A percentile compares a stretch with the other conserved stretches of the same genome.
Conservation (phyloP, 2,888 invertebrate genomes). For the Diplolepis rosae region DNA sequence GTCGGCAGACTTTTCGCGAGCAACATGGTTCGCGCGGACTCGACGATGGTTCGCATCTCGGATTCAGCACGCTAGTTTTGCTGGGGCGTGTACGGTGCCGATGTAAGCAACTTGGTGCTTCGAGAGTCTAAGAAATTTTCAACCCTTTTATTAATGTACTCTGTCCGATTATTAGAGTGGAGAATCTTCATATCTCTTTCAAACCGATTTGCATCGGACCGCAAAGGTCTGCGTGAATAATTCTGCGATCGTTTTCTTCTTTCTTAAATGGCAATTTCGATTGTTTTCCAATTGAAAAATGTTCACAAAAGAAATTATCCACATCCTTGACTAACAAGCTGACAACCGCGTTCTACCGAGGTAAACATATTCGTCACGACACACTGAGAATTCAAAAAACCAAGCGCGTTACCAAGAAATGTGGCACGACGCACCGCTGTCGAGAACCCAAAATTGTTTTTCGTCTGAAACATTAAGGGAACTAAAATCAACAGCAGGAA, state of each 20-base stretch:
- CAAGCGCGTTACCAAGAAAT: no score
- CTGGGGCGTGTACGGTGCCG: slow-evolving; percentile 47
- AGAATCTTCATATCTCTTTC: slow-evolving; percentile 35
- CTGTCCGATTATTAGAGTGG: slow-evolving; percentile 38
- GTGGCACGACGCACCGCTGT: slow-evolving; percentile 33
- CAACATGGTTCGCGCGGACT: slow-evolving; percentile 47
- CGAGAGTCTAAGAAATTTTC: slow-evolving; percentile 22
- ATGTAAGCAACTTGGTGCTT: slow-evolving; percentile 43
- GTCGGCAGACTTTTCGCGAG: slow-evolving; percentile 37
- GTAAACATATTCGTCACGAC: no score
- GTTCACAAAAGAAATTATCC: background rate
- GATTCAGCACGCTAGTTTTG: slow-evolving; percentile 49
- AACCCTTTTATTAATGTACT: slow-evolving; percentile 31
- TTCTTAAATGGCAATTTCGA: background rate
- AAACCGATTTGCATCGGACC: slow-evolving; percentile 31
- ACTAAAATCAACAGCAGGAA: background rate
- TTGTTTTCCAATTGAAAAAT: background rate
- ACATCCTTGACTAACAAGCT: no score
- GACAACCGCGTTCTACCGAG: no score
- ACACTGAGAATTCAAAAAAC: no score
- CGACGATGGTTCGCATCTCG: slow-evolving; percentile 49
- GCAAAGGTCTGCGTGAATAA: background rate
- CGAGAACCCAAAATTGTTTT: slow-evolving; percentile 33
- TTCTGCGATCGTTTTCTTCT: background rate
- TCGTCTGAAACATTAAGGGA: background rate